phyloP scores from a whole-genome alignment of 30 jellyfish, hydroid and myxozoan species.

The Catostylus mosaicus region DNA sequence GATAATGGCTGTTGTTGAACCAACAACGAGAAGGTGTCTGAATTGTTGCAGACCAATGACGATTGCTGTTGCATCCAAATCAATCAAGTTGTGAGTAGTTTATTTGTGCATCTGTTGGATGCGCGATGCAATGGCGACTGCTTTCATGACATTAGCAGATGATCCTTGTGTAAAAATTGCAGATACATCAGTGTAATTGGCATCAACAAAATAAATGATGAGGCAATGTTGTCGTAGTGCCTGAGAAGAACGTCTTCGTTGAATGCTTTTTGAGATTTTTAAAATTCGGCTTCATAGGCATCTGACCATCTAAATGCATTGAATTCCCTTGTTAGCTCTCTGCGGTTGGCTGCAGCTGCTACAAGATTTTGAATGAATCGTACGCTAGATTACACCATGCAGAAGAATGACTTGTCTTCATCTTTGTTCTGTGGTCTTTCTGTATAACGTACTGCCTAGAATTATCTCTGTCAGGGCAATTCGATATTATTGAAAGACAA shows the following conservation, averaged over 20 bases:
- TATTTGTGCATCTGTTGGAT: conserved; percentile 33
- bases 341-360: conserved; percentile 13
- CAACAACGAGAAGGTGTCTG: conserved; percentile 10
- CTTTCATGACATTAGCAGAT: conserved; percentile 20
- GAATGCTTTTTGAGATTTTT: conserved; percentile 5
- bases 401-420: conserved; percentile 21
- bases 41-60: conserved; percentile 1
- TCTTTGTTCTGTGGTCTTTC: conserved; percentile 10
- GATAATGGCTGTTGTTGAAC: not conserved
- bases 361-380: conserved; percentile 22
- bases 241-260: not conserved
- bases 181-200: conserved; percentile 1
- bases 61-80: not conserved
- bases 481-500: too few species aligned
- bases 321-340: conserved; percentile 1
- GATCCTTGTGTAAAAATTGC: conserved; percentile 51
- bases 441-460: conserved; percentile 6
- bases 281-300: conserved; percentile 13
- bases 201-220: conserved; percentile 5
- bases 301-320: not conserved
- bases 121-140: conserved; percentile 64
- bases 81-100: conserved; percentile 32
- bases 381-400: conserved; percentile 7
- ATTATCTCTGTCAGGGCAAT: too few species aligned
- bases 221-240: not conserved